Evolutionary conservation across 2,797 vertebrate species (phyloP), one percentile per base, ranked within the genome.

Genomic region (Crocodylus rhombifer): DNA sequence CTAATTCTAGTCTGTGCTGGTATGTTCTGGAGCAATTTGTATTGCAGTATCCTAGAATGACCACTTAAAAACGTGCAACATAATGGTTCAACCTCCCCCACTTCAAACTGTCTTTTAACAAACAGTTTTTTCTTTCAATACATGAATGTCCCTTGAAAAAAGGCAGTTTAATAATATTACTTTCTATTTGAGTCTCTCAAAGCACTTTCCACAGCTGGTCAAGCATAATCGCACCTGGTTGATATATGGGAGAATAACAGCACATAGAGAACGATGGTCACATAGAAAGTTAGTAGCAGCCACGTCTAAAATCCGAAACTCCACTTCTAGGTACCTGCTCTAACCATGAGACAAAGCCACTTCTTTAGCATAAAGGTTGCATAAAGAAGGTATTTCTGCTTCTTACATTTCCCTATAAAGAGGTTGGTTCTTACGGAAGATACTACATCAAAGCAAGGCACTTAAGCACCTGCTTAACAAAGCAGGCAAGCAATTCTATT

Each of bases 11-110:
- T 76, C 84, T 57, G 30, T 88, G 82, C 57, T 14, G 83, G 65
- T 88, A 85, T 94, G 94, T 96, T 75, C 83, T 67, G 92, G 91
- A 95, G 55, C 87, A 67, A 93, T 80, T 91, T 84, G 67, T 84
- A 83, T 30, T 76, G 36, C 33, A 30, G 63, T 25, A 78, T 84
- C 55, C 77, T 84, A 87, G 93, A 88, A 69, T 28, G 73, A 55
- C 30, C 78, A n/a, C 0, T 1, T 1, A 51, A 80, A 93, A 86
- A 28, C 42, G 14, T 91, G 76, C 10, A 28, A 51, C 71, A 60
- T 4, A 71, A 77, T 30, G 67, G 79, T 63, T 82, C 2, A 51
- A 25, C n/a, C 60, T 58, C 61, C 76, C 55, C 64, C 42, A 82
- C 71, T 55, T 28, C 71, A 67, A 91, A 20, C 11, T 63, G 16